phyloP scores from a whole-genome alignment of 2,888 invertebrate genomes.

The Cephus spinipes region DNA sequence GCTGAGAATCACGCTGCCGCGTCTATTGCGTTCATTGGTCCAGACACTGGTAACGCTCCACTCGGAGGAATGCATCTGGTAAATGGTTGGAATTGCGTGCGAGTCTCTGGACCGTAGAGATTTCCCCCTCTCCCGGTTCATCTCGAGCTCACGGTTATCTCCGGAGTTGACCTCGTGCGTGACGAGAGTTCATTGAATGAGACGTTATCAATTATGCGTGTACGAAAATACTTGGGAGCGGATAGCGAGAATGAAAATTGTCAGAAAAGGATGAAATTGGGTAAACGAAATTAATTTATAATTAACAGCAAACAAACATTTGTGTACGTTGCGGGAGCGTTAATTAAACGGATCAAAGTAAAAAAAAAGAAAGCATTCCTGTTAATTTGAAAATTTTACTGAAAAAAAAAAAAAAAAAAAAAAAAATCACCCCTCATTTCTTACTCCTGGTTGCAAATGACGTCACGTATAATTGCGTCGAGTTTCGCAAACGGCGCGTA shows the following conservation, averaged over 20 bases:
- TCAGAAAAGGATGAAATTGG: no score
- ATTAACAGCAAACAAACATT: not conserved
- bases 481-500: no score
- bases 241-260: not conserved
- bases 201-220: not conserved
- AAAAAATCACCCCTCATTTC: no score
- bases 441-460: no score
- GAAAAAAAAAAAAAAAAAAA: no score
- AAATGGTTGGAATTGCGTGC: constrained; percentile 1
- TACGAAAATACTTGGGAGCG: not conserved
- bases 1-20: not conserved
- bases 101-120: not conserved
- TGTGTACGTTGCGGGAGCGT: not conserved
- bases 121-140: not conserved
- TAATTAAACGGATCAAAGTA: no score
- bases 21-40: not conserved
- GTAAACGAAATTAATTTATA: no score
- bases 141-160: not conserved
- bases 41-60: not conserved
- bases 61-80: not conserved
- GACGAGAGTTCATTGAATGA: not conserved
- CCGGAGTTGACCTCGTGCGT: not conserved
- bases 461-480: no score
- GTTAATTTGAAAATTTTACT: no score
- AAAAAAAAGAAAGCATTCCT: no score